Percentiles rank a stretch among this genome's conserved stretches.
Evolutionary conservation across 2,113 vertebrate species (phyloP).

Genomic region (Hippocampus barbouri): DNA sequence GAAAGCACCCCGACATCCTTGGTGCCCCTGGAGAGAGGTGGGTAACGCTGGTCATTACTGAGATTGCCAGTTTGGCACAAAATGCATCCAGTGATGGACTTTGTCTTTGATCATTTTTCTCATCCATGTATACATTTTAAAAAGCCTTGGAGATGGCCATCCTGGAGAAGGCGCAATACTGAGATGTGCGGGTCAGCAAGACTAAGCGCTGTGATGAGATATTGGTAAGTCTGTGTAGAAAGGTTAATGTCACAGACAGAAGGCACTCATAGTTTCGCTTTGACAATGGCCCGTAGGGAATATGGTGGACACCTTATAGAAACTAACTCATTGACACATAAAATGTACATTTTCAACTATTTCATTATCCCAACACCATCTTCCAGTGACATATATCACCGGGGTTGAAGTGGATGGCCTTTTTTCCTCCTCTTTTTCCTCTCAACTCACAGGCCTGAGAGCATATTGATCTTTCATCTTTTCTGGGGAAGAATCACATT

Average conservation of each 20-base stretch:
- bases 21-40: constrained; percentile 26
- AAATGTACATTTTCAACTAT: constrained; percentile 72
- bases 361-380: constrained; percentile 68
- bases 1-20: constrained; percentile 24
- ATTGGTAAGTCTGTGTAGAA: constrained; percentile 66
- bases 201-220: constrained; percentile 60
- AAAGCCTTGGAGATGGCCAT: constrained; percentile 54
- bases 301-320: constrained; percentile 46
- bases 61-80: constrained; percentile 61
- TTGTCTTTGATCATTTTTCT: constrained; percentile 68
- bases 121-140: constrained; percentile 62
- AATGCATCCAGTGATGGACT: constrained; percentile 67
- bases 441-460: constrained; percentile 60
- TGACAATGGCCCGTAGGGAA: constrained; percentile 71
- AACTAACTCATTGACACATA: constrained; percentile 68
- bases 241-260: constrained; percentile 72
- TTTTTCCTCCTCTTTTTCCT: constrained; percentile 56
- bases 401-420: constrained; percentile 62
- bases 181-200: constrained; percentile 47
- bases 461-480: constrained; percentile 72
- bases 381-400: constrained; percentile 63
- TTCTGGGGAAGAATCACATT: constrained; percentile 64
- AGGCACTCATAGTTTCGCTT: constrained; percentile 65
- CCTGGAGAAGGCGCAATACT: constrained; percentile 56
- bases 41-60: constrained; percentile 58